These are phyloP conservation scores for Synanceia verrucosa DNA, from an alignment of 2,797 vertebrate genomes.

Conservation along the genomic window DNA sequence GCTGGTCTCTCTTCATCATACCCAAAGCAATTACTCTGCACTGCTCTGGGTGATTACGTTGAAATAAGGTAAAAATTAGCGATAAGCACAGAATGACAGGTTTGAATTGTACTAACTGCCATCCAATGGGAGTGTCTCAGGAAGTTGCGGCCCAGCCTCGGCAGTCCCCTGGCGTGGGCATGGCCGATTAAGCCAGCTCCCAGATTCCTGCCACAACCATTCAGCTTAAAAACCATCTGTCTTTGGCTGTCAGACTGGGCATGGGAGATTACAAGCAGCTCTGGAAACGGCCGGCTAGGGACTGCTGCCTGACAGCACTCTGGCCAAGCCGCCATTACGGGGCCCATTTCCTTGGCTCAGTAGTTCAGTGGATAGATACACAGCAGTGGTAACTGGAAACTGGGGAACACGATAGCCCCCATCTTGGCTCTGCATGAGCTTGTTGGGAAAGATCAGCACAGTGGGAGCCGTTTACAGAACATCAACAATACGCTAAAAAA, in stretches of 20 bases:
- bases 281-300: conserved; percentile 81
- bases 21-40: conserved; percentile 40
- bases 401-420: conserved; percentile 64
- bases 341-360: conserved; percentile 80
- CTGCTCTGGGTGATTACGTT: conserved; percentile 54
- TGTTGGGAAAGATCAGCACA: conserved; percentile 55
- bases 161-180: conserved; percentile 71
- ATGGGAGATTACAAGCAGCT: conserved; percentile 82
- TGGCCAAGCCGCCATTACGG: conserved; percentile 79
- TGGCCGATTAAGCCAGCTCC: conserved; percentile 77
- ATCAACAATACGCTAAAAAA: conserved; percentile 36
- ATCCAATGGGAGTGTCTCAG: conserved; percentile 67
- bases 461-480: conserved; percentile 29
- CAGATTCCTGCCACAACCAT: conserved; percentile 80
- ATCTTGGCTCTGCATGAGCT: conserved; percentile 63
- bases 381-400: conserved; percentile 69
- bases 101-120: conserved; percentile 63
- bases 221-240: conserved; percentile 85
- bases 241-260: conserved; percentile 80
- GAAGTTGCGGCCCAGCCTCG: conserved; percentile 67
- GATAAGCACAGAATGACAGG: conserved; percentile 62
- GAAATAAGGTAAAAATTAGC: conserved; percentile 67
- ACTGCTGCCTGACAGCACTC: conserved; percentile 76
- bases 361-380: conserved; percentile 76
- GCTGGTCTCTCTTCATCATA: conserved; percentile 50